A percentile compares a stretch with the other conserved stretches of the same genome.
Conservation (phyloP, 2,888 invertebrate species). For the Chrysolina oricalcia region DNA sequence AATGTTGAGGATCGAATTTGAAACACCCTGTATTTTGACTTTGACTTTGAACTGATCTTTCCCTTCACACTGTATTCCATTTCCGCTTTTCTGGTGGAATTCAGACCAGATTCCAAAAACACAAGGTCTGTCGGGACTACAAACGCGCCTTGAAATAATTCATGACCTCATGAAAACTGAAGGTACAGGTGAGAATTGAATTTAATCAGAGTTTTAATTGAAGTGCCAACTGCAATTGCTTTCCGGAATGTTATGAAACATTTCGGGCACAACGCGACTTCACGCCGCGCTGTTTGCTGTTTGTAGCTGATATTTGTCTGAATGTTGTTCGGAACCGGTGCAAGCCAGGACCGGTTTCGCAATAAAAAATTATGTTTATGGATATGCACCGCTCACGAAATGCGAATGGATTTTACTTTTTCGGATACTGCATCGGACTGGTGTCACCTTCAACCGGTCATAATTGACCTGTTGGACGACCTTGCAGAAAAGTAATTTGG, state of each 20-base stretch:
- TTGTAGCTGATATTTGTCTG: background rate
- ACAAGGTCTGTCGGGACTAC: background rate
- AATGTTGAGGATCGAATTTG: no score
- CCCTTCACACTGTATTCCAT: background rate
- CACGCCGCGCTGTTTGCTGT: background rate
- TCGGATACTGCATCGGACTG: background rate
- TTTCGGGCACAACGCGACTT: background rate
- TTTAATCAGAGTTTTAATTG: slow-evolving; percentile 35
- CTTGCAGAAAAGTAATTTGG: background rate
- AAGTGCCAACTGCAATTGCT: slow-evolving; percentile 33
- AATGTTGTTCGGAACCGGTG: background rate
- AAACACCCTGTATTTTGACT: no score
- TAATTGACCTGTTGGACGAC: background rate
- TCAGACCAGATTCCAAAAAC: background rate
- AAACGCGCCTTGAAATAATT: slow-evolving; percentile 5
- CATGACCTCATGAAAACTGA: slow-evolving; percentile 28
- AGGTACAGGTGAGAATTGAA: slow-evolving; percentile 32
- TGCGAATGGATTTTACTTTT: background rate
- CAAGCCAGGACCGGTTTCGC: slow-evolving; percentile 15
- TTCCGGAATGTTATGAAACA: slow-evolving; percentile 21
- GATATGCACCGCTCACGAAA: background rate
- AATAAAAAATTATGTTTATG: slow-evolving; percentile 1
- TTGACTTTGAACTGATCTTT: no score
- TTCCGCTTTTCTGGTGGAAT: background rate
- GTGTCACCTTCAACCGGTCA: background rate